Evolutionary conservation across 2,113 vertebrate genomes (phyloP).

Genomic region (Leptobrachium leishanense): DNA sequence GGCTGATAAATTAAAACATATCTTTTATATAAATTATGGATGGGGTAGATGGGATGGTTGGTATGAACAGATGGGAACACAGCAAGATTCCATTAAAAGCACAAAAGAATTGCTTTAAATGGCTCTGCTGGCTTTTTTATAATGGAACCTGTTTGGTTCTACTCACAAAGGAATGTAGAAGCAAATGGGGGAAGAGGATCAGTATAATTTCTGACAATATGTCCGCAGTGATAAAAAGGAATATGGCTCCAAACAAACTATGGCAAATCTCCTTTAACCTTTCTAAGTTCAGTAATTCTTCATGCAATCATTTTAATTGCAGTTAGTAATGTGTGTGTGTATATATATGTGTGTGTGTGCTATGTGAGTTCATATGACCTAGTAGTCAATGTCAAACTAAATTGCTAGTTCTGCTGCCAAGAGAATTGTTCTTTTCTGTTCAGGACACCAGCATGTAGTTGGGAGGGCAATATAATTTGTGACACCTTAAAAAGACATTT

Average conservation of each 20-base stretch:
- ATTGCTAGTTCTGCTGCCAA: constrained; percentile 4
- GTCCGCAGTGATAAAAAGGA: neutral
- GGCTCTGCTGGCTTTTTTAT: constrained; percentile 24
- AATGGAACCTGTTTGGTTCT: constrained; percentile 19
- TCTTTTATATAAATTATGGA: constrained; percentile 47
- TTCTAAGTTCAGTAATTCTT: no score
- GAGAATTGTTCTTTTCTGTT: neutral
- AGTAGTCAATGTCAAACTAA: neutral
- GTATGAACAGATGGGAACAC: constrained; percentile 43
- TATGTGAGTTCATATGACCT: neutral
- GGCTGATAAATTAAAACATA: constrained; percentile 40
- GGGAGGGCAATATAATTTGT: neutral
- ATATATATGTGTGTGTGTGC: neutral
- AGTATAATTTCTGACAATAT: neutral
- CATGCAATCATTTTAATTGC: no score
- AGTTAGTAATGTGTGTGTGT: no score
- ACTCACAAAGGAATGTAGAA: constrained; percentile 9
- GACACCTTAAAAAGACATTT: constrained; percentile 27
- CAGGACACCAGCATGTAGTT: neutral
- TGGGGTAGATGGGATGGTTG: constrained; percentile 35
- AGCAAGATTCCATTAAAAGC: constrained; percentile 40
- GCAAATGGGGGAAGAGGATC: neutral
- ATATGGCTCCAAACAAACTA: neutral
- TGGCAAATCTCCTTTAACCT: neutral
- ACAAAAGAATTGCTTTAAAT: constrained; percentile 43